Base-by-base conservation (phyloP, 64 coral and sea anemone species). In the Pachyseris speciosa region DNA sequence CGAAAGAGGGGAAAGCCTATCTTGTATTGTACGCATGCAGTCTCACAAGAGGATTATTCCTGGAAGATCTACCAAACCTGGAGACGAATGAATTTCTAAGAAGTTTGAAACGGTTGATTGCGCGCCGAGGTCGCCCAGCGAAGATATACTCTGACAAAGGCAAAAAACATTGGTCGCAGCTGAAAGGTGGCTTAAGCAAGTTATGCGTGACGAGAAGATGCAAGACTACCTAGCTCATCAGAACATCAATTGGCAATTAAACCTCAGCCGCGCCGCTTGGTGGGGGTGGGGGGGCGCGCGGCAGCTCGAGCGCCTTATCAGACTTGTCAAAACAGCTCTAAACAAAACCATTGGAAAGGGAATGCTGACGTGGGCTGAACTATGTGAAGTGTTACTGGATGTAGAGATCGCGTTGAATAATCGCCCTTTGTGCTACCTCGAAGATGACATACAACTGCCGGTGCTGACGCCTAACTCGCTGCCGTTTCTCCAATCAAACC, bases 91-190 rank as follows among this genome's bases (percentile, higher is more conserved):
- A n/a, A n/a, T n/a, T n/a, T n/a, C n/a, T n/a, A n/a, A n/a, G n/a
- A n/a, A n/a, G n/a, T n/a, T n/a, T n/a, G n/a, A n/a, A n/a, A n/a
- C n/a, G n/a, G n/a, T n/a, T n/a, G n/a, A n/a, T n/a, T n/a, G n/a
- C n/a, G n/a, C n/a, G n/a, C n/a, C n/a, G n/a, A n/a, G n/a, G n/a
- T n/a, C n/a, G n/a, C n/a, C 27, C 29, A 40, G 31, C 74, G n/a
- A 94, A 9, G 3, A n/a, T 91, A 2, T 91, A 81, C 36, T 93
- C 71, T 2, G 74, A 94, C 64, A 94, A 88, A 40, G 72, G 91
- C 5, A 29, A n/a, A n/a, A 30, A 19, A 86, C 83, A 0, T 93
- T 93, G 29, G 57, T 76, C 2, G 83, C 25, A 13, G 83, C 83
- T 17, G 83, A 24, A 28, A 87, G 41, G 9, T 87, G 83, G 91